Percentiles rank a stretch among this genome's conserved stretches.
These are phyloP conservation scores for Acanthosepion lycidas DNA, from an alignment of 2,888 invertebrate species.

Conservation along the genomic window DNA sequence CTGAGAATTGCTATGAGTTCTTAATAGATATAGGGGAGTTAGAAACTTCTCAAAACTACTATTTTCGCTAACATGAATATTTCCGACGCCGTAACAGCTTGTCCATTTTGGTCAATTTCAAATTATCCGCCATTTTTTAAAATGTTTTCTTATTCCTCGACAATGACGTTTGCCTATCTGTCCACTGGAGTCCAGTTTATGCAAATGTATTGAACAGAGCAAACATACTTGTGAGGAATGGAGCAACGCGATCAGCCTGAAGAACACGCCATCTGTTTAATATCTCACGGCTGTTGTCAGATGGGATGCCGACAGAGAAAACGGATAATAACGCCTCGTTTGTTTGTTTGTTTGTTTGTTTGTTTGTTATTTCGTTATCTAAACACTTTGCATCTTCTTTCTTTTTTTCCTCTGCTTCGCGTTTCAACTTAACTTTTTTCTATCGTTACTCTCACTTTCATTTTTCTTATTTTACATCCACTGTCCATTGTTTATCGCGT, in stretches of 20 bases:
- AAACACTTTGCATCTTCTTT: neutral
- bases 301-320: neutral
- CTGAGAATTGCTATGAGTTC: too few species aligned
- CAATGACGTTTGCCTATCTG: neutral
- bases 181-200: neutral
- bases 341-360: neutral
- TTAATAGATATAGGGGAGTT: neutral
- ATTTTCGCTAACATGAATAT: neutral
- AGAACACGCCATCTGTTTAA: neutral
- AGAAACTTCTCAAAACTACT: neutral
- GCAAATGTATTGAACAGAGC: neutral
- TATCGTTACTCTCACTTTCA: too few species aligned
- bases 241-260: neutral
- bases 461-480: too few species aligned
- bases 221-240: neutral
- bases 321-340: neutral
- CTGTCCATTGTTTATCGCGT: too few species aligned
- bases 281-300: neutral
- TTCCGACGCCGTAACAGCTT: neutral
- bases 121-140: neutral
- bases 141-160: neutral
- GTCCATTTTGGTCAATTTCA: neutral
- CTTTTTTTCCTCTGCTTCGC: neutral
- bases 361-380: conserved; percentile 4
- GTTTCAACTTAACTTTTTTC: neutral